Conservation (phyloP, 2,888 invertebrate genomes). For the Platycnemis pennipes region DNA sequence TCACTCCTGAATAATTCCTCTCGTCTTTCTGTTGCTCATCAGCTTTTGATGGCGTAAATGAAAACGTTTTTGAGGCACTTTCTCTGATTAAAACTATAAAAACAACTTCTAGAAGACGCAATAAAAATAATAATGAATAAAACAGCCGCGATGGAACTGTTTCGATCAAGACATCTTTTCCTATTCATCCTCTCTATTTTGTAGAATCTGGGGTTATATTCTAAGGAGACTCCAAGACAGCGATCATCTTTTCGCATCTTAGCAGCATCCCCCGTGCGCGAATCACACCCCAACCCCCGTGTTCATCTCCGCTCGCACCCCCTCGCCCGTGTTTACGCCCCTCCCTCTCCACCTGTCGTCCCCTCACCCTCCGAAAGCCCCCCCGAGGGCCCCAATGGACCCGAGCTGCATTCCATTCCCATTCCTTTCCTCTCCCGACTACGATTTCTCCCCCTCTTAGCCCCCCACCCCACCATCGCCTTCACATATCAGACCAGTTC, state of each 20-base stretch:
- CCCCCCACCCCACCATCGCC: background rate
- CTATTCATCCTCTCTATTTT: background rate
- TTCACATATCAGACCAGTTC: conserved; percentile 11
- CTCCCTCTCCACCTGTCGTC: background rate
- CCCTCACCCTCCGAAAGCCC: background rate
- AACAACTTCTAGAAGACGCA: no score
- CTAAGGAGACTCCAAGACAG: background rate
- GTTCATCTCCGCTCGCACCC: background rate
- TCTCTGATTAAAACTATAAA: no score
- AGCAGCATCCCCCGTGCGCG: background rate
- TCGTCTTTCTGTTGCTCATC: no score
- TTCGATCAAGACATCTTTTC: no score
- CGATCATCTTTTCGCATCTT: background rate
- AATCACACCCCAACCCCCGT: background rate
- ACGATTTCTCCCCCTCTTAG: background rate
- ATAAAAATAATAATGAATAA: no score
- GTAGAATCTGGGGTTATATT: background rate
- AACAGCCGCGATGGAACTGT: no score
- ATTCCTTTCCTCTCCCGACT: background rate
- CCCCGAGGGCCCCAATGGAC: background rate
- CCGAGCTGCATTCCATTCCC: conserved; percentile 20
- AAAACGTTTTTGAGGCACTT: no score
- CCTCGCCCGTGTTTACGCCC: background rate
- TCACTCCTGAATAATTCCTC: no score
- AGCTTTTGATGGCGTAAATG: no score